phyloP scores from a whole-genome alignment of 53 echinoderm and acorn worm genomes.

The Temnopleurus reevesii region DNA sequence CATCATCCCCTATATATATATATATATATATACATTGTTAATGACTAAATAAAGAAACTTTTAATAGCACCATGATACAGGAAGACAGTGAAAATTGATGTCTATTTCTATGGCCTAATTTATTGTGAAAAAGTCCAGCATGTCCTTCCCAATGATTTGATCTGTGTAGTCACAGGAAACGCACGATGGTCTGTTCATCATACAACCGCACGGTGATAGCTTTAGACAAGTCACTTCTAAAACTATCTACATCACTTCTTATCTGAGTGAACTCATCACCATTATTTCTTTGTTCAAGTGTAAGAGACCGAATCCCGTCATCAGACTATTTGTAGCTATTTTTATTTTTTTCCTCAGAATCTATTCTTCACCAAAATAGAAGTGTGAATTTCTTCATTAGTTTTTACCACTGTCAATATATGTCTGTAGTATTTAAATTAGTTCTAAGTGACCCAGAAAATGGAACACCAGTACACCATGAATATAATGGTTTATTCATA shows the following conservation, averaged over 20 bases:
- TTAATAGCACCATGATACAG: background rate
- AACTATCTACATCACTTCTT: background rate
- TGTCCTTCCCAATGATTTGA: background rate
- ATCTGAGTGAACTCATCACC: background rate
- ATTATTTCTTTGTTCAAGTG: background rate
- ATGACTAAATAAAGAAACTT: background rate
- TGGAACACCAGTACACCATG: no score
- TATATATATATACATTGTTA: no score
- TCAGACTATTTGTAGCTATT: no score
- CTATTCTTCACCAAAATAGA: no score
- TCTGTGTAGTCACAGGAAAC: background rate
- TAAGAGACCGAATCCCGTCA: background rate
- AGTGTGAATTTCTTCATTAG: no score
- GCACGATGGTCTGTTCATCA: background rate
- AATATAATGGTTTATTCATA: no score
- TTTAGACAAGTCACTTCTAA: constrained; percentile 16
- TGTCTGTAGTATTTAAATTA: no score
- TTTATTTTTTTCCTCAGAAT: no score
- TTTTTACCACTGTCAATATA: no score
- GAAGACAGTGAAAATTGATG: background rate
- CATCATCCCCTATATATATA: no score
- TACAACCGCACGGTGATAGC: background rate
- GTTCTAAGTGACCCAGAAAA: no score
- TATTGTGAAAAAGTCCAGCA: background rate
- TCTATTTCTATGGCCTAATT: background rate